A percentile compares a stretch with the other conserved stretches of the same genome.
phyloP scores from a whole-genome alignment of 2,797 vertebrate species.

The Sarcoramphus papa region DNA sequence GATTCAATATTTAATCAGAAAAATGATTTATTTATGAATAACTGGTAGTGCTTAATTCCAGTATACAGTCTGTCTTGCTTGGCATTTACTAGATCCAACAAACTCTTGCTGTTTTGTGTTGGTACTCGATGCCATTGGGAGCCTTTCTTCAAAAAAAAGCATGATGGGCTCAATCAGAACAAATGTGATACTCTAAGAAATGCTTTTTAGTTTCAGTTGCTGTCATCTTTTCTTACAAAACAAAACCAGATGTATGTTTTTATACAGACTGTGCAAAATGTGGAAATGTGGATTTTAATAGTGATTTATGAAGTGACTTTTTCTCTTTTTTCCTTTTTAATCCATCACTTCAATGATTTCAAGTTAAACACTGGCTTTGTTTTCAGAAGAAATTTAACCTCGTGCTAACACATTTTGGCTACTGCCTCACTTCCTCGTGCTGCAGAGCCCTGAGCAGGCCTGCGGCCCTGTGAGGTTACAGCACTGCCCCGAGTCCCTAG shows the following conservation, averaged over 20 bases:
- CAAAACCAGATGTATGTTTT: background rate
- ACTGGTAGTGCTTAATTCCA: background rate
- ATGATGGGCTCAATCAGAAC: background rate
- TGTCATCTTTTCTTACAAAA: background rate
- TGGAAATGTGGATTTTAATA: background rate
- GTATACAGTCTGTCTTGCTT: background rate
- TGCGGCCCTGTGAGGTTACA: background rate
- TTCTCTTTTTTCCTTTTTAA: background rate
- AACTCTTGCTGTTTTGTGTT: background rate
- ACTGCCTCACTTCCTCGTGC: background rate
- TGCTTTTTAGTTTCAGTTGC: background rate
- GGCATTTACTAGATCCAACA: background rate
- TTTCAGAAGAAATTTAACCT: background rate
- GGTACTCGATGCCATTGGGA: background rate
- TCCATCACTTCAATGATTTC: background rate
- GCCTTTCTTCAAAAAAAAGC: background rate
- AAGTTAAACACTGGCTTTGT: rapidly evolving
- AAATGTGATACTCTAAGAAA: background rate
- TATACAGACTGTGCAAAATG: background rate
- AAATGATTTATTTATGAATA: background rate
- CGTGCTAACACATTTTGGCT: rapidly evolving
- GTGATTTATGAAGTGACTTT: background rate
- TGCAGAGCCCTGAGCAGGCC: background rate
- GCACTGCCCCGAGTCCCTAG: background rate
- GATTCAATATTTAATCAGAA: background rate